A percentile compares a stretch with the other conserved stretches of the same genome.
These are phyloP conservation scores for Apotomis capreana DNA, from an alignment of 2,888 invertebrate species.

Conservation along the genomic window DNA sequence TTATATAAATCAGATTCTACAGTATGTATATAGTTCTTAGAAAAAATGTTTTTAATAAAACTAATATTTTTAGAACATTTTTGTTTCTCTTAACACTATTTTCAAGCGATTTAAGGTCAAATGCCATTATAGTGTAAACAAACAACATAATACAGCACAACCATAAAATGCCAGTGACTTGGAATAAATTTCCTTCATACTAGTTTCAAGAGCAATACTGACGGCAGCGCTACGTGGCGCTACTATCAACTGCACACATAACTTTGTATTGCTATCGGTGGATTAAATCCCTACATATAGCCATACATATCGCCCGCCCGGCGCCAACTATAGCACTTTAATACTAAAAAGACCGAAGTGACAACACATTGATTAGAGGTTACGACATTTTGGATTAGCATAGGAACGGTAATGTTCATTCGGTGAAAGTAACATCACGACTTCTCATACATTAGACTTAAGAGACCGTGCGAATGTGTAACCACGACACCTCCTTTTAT, in stretches of 20 bases:
- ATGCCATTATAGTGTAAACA: not conserved
- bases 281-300: slow-evolving; percentile 31
- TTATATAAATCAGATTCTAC: too few species aligned
- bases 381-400: slow-evolving; percentile 27
- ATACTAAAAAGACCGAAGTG: slow-evolving; percentile 16
- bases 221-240: not conserved
- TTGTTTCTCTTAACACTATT: too few species aligned
- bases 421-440: slow-evolving; percentile 81
- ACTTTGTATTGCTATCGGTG: slow-evolving; percentile 11
- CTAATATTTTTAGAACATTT: too few species aligned
- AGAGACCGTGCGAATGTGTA: slow-evolving; percentile 74
- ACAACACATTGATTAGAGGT: slow-evolving; percentile 4
- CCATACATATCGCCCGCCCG: slow-evolving; percentile 30
- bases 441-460: slow-evolving; percentile 76
- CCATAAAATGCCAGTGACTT: not conserved
- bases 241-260: slow-evolving; percentile 10
- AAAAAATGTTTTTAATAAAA: too few species aligned
- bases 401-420: slow-evolving; percentile 67
- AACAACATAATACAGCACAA: not conserved
- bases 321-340: slow-evolving; percentile 7
- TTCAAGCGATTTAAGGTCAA: not conserved
- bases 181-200: not conserved
- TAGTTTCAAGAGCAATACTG: not conserved
- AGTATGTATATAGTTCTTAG: too few species aligned
- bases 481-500: slow-evolving; percentile 63